Percentiles rank a stretch among this genome's conserved stretches.
Evolutionary conservation across 2,113 vertebrate species (phyloP).

Genomic region (Chloropsis hardwickii): DNA sequence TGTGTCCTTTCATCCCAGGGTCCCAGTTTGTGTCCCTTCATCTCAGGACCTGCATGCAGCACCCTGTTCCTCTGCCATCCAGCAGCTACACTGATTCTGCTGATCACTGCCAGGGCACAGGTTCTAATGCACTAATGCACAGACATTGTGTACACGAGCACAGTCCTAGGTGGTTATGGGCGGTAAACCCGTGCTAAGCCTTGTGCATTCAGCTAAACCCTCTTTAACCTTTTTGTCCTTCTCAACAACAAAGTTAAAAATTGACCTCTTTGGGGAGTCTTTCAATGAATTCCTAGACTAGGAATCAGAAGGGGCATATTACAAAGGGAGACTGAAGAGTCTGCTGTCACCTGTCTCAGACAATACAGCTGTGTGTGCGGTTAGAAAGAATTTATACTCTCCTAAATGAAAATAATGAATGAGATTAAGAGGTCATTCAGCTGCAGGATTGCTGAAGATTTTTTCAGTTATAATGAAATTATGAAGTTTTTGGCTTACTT

Average conservation of each 20-base stretch:
- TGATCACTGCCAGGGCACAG: background rate
- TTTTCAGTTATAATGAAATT: background rate
- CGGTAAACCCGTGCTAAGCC: background rate
- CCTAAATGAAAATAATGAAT: background rate
- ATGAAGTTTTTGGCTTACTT: background rate
- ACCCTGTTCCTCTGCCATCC: background rate
- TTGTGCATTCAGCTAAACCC: background rate
- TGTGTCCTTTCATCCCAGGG: background rate
- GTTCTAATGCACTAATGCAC: background rate
- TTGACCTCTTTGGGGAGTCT: background rate
- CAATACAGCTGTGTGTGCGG: background rate
- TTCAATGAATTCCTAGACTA: background rate
- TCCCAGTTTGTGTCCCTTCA: background rate
- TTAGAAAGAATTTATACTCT: background rate
- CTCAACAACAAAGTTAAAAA: background rate
- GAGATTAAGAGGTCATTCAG: background rate
- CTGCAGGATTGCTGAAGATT: background rate
- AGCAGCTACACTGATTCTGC: background rate
- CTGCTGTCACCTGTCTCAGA: background rate
- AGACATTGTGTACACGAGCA: rapidly evolving
- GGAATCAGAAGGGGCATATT: background rate
- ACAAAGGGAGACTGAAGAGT: background rate
- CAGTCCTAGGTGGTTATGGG: background rate
- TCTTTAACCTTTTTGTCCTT: background rate
- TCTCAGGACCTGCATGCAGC: background rate